These are phyloP conservation scores for Beroe forskalii DNA, from an alignment of 37 sponge, comb jelly and placozoan genomes.

Conservation along the genomic window DNA sequence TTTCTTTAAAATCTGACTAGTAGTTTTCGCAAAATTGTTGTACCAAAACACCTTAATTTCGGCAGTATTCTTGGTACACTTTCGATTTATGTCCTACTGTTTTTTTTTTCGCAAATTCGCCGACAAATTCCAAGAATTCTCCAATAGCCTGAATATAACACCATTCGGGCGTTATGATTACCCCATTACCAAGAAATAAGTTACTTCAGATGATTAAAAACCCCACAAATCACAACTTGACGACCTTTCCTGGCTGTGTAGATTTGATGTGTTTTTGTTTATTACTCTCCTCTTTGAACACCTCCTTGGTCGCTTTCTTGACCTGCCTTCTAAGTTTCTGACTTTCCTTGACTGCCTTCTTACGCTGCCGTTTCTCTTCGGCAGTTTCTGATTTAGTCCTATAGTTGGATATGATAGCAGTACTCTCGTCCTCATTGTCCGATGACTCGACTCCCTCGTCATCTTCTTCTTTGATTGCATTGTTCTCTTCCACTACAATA, in stretches of 20 bases:
- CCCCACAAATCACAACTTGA: background rate
- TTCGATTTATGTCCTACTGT: too few relatives aligned
- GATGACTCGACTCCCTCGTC: constrained; percentile 34
- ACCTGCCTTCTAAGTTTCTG: constrained; percentile 74
- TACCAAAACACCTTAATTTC: too few relatives aligned
- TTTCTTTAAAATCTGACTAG: too few relatives aligned
- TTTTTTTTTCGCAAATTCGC: too few relatives aligned
- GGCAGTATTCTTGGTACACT: too few relatives aligned
- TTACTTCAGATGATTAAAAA: too few relatives aligned
- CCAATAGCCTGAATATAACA: too few relatives aligned
- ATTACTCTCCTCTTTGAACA: constrained; percentile 73
- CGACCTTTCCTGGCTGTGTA: background rate
- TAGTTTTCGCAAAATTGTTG: too few relatives aligned
- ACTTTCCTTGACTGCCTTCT: constrained; percentile 77
- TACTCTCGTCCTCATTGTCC: background rate
- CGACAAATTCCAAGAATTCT: too few relatives aligned
- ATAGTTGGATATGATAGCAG: background rate
- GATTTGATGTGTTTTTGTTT: constrained; percentile 50
- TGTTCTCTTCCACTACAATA: background rate
- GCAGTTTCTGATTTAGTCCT: constrained; percentile 75
- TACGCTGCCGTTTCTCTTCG: constrained; percentile 81
- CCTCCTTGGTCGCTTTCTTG: constrained; percentile 76
- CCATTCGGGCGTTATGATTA: too few relatives aligned
- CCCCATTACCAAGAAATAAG: too few relatives aligned
- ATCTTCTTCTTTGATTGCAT: constrained; percentile 19